Evolutionary conservation across 2,888 invertebrate species (phyloP).

Genomic region (Dilophus febrilis): DNA sequence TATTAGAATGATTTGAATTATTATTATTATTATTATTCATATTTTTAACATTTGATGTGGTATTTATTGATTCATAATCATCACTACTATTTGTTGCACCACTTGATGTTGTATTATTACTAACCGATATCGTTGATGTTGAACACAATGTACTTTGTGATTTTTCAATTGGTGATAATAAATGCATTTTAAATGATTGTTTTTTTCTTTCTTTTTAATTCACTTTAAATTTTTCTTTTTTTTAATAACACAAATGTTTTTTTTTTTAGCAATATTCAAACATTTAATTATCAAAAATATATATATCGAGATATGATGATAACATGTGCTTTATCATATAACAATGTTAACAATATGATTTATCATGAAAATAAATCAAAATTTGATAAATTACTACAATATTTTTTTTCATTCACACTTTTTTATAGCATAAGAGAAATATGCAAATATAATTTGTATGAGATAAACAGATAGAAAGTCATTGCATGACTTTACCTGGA

Average conservation of each 20-base stretch:
- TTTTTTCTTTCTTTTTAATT: constrained; percentile 2
- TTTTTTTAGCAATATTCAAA: too few species aligned
- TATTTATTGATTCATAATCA: constrained; percentile 6
- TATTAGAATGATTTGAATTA: constrained; percentile 3
- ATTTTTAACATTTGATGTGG: constrained; percentile 4
- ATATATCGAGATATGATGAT: too few species aligned
- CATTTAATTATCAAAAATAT: too few species aligned
- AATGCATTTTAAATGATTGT: constrained; percentile 13
- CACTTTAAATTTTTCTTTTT: constrained; percentile 5
- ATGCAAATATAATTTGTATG: too few species aligned
- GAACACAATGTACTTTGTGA: constrained; percentile 13
- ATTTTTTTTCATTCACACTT: too few species aligned
- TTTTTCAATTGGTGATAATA: constrained; percentile 14
- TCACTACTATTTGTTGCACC: constrained; percentile 1
- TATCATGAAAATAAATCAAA: too few species aligned
- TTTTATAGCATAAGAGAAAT: too few species aligned
- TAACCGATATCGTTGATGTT: constrained; percentile 11
- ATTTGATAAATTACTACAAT: too few species aligned
- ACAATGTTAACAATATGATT: too few species aligned
- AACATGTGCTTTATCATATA: too few species aligned
- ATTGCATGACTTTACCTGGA: too few species aligned
- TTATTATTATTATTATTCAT: constrained; percentile 3
- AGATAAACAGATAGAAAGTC: too few species aligned
- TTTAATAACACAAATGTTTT: background rate
- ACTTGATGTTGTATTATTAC: constrained; percentile 6